Evolutionary conservation across 2,113 vertebrate species (phyloP).

Genomic region (Colinus virginianus): DNA sequence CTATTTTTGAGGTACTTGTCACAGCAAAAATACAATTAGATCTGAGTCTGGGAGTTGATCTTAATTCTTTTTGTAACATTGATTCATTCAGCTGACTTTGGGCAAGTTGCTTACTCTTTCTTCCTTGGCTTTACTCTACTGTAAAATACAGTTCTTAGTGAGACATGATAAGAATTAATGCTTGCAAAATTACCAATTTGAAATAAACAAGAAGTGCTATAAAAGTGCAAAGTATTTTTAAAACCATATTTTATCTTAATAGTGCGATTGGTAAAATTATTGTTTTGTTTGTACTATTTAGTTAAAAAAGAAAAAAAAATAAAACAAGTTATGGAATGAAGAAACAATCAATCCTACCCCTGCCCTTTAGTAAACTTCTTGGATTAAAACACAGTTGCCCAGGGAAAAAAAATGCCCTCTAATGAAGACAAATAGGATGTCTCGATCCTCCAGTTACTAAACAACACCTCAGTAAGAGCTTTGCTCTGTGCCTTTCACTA

Average conservation of each 20-base stretch:
- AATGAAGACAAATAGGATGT: neutral
- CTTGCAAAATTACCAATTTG: neutral
- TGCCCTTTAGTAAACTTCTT: neutral
- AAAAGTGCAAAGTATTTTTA: constrained; percentile 65
- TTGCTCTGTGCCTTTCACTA: neutral
- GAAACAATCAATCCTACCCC: neutral
- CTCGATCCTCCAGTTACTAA: neutral
- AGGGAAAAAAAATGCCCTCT: neutral
- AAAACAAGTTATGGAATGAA: neutral
- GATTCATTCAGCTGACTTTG: constrained; percentile 41
- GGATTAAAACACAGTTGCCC: neutral
- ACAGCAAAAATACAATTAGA: constrained; percentile 27
- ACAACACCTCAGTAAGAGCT: neutral
- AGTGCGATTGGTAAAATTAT: neutral
- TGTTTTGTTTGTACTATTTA: neutral
- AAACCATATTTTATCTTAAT: neutral
- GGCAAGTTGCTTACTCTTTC: constrained; percentile 1
- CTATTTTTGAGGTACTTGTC: constrained; percentile 2
- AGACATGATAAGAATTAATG: neutral
- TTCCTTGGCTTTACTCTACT: neutral
- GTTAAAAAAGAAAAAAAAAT: neutral
- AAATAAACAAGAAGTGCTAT: constrained; percentile 46
- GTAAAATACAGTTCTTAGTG: neutral
- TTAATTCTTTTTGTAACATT: neutral
- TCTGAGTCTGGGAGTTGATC: neutral